Evolutionary conservation across 2,113 vertebrate genomes (phyloP), one percentile per base, ranked within the genome.

Genomic region (Macaca nemestrina): DNA sequence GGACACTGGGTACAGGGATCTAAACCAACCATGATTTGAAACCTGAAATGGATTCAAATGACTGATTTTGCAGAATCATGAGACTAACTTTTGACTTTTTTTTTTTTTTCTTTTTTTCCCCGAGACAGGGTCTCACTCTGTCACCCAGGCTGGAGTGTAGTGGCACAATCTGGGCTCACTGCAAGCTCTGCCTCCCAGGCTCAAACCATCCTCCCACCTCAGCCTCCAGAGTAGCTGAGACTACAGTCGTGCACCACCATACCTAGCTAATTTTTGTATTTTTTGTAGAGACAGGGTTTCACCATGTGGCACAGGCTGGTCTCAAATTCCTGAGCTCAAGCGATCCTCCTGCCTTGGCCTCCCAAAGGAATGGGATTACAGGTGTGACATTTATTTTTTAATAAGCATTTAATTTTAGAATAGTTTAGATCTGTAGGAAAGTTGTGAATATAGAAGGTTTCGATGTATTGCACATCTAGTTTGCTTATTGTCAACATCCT

Each of bases 321-420:
- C 67, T 68, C 32, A n/a, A 68, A 68, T 32, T 18, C 67, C 32
- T 64, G 61, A 64, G 61, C 61, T 64, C 61, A 32, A 17, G 32
- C 67, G 6, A 68, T 70, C 35, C 35, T 70, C 68, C 8, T 72
- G 8, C 68, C 68, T 38, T 35, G 17, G 4, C 35, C 18, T n/a
- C 17, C n/a, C 67, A 68, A n/a, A 68, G 67, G 30, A 32, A 18
- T 68, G 67, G 67, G 67, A 68, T 68, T 68, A 68, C 67, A 68
- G 67, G 16, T 30, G 6, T 68, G 67, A 68, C 10, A 23, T 32
- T 86, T 91, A 43, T 30, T 88, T 70, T 92, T 83, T 8, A 88
- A 55, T 78, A 93, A 92, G 79, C 23, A 88, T 45, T 79, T 90
- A 82, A 50, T 80, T 92, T 96, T 91, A 45, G 61, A 95, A 48